Evolutionary conservation across 2,888 invertebrate genomes (phyloP), one percentile per base, ranked within the genome.

Genomic region (Drosophila paucipuncta): DNA sequence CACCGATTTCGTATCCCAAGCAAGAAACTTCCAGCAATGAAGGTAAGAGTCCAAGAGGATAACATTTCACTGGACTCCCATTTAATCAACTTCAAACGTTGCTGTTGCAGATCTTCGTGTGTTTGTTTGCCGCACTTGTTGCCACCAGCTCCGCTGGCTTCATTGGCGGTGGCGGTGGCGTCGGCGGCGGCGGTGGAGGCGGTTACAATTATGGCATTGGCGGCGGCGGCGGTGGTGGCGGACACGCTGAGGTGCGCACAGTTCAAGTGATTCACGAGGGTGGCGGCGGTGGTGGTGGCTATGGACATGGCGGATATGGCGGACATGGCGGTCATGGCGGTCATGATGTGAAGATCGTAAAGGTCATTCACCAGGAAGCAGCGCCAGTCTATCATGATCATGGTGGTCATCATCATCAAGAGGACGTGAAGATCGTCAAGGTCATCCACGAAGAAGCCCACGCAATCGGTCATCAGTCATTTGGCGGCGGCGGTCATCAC

Each of bases 1-100:
- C 82, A 79, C 41, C 82, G 76, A 77, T 87, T 74, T 89, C 83
- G 74, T 71, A 37, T 76, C 74, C 76, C 71, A 90, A 90, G 88
- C 80, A 77, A 78, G 84, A 88, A 90, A 88, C 88, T 88, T 88
- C 89, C 88, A 86, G 89, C 86, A 67, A 85, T 88, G 88, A 88
- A 77, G 88, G 88, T 88, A 70, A 73, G 0, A 70, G 0, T 5
- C n/a, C 9, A 31, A 22, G 22, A 33, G 43, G 41, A 58, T 58
- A 18, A 16, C 35, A 4, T 37, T 22, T n/a, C n/a, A 30, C 18
- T 47, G 25, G 47, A 47, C 18, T 30, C 28, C n/a, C 30, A 52
- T 13, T 30, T 11, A 47, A 30, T 52, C n/a, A 31, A 11, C 9
- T 33, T 30, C 16, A 53, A 25, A 9, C 47, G 47, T 47, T 25